Evolutionary conservation across 1,140 invertebrate species (phyloP), one percentile per base, ranked within the genome.

Genomic region (Dreissena polymorpha): DNA sequence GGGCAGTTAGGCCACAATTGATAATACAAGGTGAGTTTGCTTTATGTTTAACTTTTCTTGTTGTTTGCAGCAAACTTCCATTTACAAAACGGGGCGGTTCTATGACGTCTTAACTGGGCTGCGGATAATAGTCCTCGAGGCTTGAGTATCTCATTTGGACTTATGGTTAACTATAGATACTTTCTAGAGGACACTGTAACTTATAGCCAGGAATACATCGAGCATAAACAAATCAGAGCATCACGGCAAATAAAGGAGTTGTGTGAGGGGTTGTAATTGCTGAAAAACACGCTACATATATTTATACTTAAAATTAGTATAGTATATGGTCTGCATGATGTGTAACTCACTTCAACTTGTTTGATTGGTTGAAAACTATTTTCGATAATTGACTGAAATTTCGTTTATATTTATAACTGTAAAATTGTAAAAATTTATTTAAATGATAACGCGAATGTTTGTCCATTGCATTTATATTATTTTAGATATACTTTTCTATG

Each of bases 91-190:
- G 96, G 96, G 81, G 96, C 96, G 39, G 94, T 96, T n/a, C 94
- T 97, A 93, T 96, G 95, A 95, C 93, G 96, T 86, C 91, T 97
- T 75, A 97, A 97, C 91, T 97, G 96, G 95, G 90, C 94, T 85
- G 95, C 95, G 25, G 96, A 97, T 93, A 92, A 93, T 50, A 95
- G 95, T 10, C 94, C 94, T 3, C 92, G 95, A 81, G 96, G 96
- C 67, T 89, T 96, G 10, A 93, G 92, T 27, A 95, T 95, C 86
- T 96, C 96, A 60, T 96, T 95, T 92, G 95, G 96, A 16, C 94
- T 97, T 65, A 97, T 97, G 96, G 95, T 96, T 3, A 97, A 97
- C 88, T 97, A 96, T 91, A 95, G 96, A 93, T 96, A 96, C 89
- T 95, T 94, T 88, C 86, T 96, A 53, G 93, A 95, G 25, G 92